These are phyloP conservation scores for Paralvinella palmiformis DNA, from an alignment of 1,140 invertebrate genomes.

Conservation along the genomic window DNA sequence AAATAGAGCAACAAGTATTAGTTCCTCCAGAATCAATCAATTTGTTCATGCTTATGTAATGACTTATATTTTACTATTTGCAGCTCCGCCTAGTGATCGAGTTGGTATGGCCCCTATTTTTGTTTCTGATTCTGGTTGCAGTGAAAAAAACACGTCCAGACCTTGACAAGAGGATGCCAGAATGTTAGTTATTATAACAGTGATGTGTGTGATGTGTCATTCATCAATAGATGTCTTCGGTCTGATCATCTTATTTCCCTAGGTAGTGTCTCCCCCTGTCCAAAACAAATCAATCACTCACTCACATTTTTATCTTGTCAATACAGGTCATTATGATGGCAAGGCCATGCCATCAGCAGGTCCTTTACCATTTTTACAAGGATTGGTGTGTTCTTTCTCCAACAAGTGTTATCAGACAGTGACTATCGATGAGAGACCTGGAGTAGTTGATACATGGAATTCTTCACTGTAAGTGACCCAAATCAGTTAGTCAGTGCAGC, in stretches of 20 bases:
- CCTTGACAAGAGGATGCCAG: background rate
- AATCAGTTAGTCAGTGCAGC: too few relatives aligned
- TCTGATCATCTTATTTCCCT: too few relatives aligned
- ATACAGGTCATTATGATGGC: constrained; percentile 57
- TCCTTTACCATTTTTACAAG: constrained; percentile 53
- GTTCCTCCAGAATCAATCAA: too few relatives aligned
- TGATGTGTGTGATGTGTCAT: constrained; percentile 3
- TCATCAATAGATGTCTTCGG: too few relatives aligned
- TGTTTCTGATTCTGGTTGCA: background rate
- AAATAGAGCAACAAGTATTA: too few relatives aligned
- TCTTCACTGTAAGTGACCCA: constrained; percentile 41
- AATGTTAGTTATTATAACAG: background rate
- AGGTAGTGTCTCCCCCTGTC: too few relatives aligned
- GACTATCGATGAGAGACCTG: constrained; percentile 34
- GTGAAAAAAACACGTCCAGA: background rate
- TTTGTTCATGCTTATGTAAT: background rate
- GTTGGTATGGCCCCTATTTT: background rate
- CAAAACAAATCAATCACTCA: background rate
- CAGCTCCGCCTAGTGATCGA: background rate
- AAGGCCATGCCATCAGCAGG: constrained; percentile 60
- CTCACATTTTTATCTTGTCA: constrained; percentile 22
- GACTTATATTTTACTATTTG: background rate
- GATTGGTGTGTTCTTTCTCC: constrained; percentile 56
- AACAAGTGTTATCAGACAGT: constrained; percentile 54
- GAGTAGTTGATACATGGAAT: constrained; percentile 36